Conservation (phyloP, 2,797 vertebrate species). For the Coregonus sp. region DNA sequence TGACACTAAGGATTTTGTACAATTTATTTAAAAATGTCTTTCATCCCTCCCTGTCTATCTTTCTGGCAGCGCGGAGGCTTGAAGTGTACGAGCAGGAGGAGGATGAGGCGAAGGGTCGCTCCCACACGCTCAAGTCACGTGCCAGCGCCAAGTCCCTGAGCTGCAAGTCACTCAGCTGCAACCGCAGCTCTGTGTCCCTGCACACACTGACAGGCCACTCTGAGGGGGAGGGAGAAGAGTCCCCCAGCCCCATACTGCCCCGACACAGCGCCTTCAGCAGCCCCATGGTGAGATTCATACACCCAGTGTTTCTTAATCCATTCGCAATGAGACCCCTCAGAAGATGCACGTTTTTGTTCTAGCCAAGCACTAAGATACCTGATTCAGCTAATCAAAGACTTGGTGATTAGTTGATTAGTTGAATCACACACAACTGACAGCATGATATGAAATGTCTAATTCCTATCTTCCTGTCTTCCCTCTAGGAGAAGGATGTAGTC, state of each 20-base stretch:
- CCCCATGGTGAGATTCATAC: slow-evolving; percentile 79
- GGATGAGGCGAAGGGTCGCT: slow-evolving; percentile 52
- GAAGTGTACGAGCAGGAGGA: slow-evolving; percentile 80
- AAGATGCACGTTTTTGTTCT: background rate
- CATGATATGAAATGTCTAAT: no score
- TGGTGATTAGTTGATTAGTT: background rate
- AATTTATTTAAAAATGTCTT: background rate
- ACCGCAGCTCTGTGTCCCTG: slow-evolving; percentile 70
- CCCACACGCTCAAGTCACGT: slow-evolving; percentile 53
- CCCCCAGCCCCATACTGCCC: slow-evolving; percentile 42
- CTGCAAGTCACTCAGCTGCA: slow-evolving; percentile 69
- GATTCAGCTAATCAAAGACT: background rate
- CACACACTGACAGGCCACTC: slow-evolving; percentile 66
- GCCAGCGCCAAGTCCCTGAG: slow-evolving; percentile 62
- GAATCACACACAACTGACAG: no score
- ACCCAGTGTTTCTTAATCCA: background rate
- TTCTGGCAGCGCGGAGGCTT: slow-evolving; percentile 79
- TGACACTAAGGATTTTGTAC: background rate
- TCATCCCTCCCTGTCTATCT: slow-evolving; percentile 6
- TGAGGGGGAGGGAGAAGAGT: slow-evolving; percentile 25
- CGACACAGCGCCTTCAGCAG: slow-evolving; percentile 83
- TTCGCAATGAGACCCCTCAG: background rate
- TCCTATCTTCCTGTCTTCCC: background rate
- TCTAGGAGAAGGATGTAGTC: slow-evolving; percentile 87
- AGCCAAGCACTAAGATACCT: background rate